Base-by-base conservation (phyloP, 2,888 invertebrate species). In the Griposia aprilina region DNA sequence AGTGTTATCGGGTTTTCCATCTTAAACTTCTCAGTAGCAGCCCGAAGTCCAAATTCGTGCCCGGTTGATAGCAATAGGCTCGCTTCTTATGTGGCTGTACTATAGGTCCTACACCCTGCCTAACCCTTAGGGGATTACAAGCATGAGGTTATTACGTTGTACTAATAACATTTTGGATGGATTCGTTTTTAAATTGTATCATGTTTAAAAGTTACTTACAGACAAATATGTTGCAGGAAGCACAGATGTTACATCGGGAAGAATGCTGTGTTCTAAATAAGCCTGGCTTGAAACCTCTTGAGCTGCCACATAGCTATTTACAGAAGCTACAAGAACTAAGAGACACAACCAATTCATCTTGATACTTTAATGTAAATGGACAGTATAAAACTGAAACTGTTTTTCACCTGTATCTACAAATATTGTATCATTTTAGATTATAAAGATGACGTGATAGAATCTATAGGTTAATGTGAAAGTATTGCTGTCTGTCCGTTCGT, bases 231-330 rank as follows among this genome's bases (percentile, higher is more conserved):
- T 63, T 1, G 30, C 41, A 15, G 88, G 88, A 26, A 62, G 30
- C 0, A 74, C 68, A 13, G 65, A 63, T 6, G 88, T 17, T 6
- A 89, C 74, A 79, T 89, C 88, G 0, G 88, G 88, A 20, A 87
- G 83, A 13, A 89, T 65, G 11, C 82, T 76, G 76, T 89, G 79
- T 4, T 80, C 68, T 4, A 81, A 26, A 74, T 87, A 88, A 2
- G 87, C 83, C 95, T 0, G n/a, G 4, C n/a, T 70, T 23, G 50
- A 77, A 4, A 66, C 41, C 6, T 57, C 65, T 57, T 30, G 76
- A 59, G n/a, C 50, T 4, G 50, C 30, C 3, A 72, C 59, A 20
- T 69, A 71, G 69, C 23, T 66, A 57, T 63, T 73, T 1, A 68
- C 13, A 48, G 26, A 66, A 48, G 60, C 23, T 17, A 83, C 10